Conservation (phyloP, 2,797 vertebrate species). For the Falco naumanni region DNA sequence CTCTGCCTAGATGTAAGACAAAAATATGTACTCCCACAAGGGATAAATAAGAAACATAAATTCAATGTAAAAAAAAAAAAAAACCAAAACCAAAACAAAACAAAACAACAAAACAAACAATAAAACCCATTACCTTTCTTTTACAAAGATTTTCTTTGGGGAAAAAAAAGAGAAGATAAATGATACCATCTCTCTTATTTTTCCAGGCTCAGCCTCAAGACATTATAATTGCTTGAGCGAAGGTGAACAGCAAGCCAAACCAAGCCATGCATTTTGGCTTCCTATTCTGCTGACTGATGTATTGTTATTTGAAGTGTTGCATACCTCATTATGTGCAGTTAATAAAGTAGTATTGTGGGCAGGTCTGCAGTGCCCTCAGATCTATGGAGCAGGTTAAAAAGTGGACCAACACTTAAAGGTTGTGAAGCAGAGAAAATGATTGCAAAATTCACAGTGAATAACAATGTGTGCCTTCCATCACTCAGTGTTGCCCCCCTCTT, state of each 20-base stretch:
- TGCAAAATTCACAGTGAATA: constrained; percentile 19
- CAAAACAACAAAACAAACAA: too few species aligned
- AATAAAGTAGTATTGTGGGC: constrained; percentile 47
- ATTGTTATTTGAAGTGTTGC: constrained; percentile 44
- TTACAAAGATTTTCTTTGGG: neutral
- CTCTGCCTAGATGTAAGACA: neutral
- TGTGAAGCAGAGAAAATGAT: constrained; percentile 44
- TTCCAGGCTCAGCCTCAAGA: neutral
- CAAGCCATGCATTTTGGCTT: constrained; percentile 15
- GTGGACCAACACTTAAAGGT: constrained; percentile 18
- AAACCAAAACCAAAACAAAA: too few species aligned
- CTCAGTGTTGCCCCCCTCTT: neutral
- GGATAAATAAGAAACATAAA: neutral
- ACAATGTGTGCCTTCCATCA: neutral
- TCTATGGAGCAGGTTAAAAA: constrained; percentile 24
- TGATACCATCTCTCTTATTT: neutral
- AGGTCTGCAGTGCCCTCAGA: constrained; percentile 29
- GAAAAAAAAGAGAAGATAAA: neutral
- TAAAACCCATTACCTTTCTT: neutral
- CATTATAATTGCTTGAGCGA: neutral
- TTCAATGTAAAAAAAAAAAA: neutral
- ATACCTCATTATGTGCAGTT: constrained; percentile 59
- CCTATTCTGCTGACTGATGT: constrained; percentile 29
- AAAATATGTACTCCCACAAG: neutral
- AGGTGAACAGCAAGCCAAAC: constrained; percentile 15